Conservation (phyloP, 2,888 invertebrate genomes). For the Mechanitis messenoides region DNA sequence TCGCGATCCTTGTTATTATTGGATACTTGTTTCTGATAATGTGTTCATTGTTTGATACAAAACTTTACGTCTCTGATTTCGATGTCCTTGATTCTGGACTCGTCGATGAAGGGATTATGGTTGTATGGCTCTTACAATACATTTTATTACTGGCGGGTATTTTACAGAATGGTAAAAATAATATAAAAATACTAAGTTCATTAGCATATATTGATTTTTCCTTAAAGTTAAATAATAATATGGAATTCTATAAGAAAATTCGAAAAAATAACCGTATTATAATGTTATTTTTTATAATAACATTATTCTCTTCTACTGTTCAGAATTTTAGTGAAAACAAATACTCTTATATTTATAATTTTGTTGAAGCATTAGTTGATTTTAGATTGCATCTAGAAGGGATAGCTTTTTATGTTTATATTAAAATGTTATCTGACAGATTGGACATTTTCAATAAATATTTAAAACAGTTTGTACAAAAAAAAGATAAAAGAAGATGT, state of each 20-base stretch:
- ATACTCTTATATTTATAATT: background rate
- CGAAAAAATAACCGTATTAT: slow-evolving; percentile 3
- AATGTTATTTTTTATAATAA: slow-evolving; percentile 9
- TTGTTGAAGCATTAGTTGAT: slow-evolving; percentile 11
- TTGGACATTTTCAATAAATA: slow-evolving; percentile 44
- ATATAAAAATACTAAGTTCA: slow-evolving; percentile 12
- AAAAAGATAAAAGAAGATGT: slow-evolving; percentile 32
- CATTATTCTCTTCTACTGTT: background rate
- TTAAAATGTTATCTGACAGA: slow-evolving; percentile 41
- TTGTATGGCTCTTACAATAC: slow-evolving; percentile 9
- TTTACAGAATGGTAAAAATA: slow-evolving; percentile 8
- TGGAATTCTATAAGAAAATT: slow-evolving; percentile 5
- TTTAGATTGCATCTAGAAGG: slow-evolving; percentile 19
- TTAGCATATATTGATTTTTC: slow-evolving; percentile 17
- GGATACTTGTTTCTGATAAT: background rate
- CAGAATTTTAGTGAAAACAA: background rate
- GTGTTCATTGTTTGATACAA: background rate
- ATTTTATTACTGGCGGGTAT: slow-evolving; percentile 9
- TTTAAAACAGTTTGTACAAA: slow-evolving; percentile 40
- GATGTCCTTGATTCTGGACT: slow-evolving; percentile 7
- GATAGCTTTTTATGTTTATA: slow-evolving; percentile 40
- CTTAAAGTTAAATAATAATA: slow-evolving; percentile 10
- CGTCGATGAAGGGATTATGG: background rate
- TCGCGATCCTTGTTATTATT: background rate
- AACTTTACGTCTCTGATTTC: background rate